Evolutionary conservation across 2,888 invertebrate species (phyloP).

Genomic region (Nineta flava): DNA sequence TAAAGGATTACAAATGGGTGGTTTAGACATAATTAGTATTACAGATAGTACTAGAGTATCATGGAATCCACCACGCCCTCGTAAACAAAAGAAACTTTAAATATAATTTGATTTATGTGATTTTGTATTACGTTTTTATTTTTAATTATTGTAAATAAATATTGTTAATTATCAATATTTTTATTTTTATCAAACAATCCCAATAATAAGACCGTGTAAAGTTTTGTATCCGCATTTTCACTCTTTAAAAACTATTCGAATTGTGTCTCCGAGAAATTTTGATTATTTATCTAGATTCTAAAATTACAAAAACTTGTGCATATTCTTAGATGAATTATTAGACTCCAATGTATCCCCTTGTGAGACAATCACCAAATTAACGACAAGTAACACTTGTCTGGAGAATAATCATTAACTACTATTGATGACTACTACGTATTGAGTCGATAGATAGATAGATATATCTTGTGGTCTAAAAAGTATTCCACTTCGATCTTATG

Average conservation of each 20-base stretch:
- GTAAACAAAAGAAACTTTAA: conserved; percentile 74
- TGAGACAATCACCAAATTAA: no score
- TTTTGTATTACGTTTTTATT: not conserved
- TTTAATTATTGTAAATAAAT: not conserved
- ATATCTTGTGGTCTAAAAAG: no score
- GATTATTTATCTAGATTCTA: not conserved
- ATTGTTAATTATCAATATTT: not conserved
- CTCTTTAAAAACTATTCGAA: not conserved
- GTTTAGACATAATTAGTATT: conserved; percentile 76
- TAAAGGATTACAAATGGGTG: conserved; percentile 86
- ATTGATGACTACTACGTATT: no score
- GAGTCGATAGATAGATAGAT: no score
- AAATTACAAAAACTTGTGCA: not conserved
- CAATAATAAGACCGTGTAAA: not conserved
- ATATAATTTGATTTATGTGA: no score
- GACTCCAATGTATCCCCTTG: no score
- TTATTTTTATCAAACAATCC: not conserved
- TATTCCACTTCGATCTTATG: no score
- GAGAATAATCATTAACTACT: no score
- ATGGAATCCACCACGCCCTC: conserved; percentile 65
- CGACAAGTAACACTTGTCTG: no score
- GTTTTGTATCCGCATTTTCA: not conserved
- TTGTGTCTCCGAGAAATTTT: not conserved
- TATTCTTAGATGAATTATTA: no score
- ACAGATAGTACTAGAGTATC: conserved; percentile 83